Percentiles rank a stretch among this genome's conserved stretches.
Conservation (phyloP, 2,113 vertebrate genomes). For the Anthoscopus minutus region DNA sequence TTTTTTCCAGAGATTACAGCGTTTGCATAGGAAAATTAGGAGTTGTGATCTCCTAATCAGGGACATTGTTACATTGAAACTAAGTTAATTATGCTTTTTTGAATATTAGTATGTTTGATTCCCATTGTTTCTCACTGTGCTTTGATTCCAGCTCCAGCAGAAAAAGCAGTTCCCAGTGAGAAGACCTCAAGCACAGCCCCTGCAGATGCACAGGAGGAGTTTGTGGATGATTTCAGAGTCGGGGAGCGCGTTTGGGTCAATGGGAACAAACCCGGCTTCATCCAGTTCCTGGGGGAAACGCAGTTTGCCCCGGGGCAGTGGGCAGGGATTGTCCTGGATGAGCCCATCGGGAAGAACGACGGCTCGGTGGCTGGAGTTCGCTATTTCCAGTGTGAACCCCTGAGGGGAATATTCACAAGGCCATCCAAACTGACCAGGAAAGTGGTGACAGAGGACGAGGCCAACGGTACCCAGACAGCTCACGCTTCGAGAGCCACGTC, state of each 20-base stretch:
- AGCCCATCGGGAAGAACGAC: slow-evolving; percentile 96
- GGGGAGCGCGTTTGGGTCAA: slow-evolving; percentile 99
- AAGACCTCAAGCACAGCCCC: slow-evolving; percentile 53
- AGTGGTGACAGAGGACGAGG: slow-evolving; percentile 78
- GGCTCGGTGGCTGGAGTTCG: slow-evolving; percentile 93
- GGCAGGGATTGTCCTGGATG: slow-evolving; percentile 95
- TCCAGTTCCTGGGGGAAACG: slow-evolving; percentile 94
- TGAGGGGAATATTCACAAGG: slow-evolving; percentile 92
- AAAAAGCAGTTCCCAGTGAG: slow-evolving; percentile 72
- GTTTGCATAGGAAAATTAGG: not conserved
- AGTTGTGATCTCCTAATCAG: not conserved
- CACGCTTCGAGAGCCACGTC: slow-evolving; percentile 79
- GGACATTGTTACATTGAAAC: not conserved
- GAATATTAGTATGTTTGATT: not conserved
- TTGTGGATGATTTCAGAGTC: slow-evolving; percentile 84
- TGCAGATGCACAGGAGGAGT: slow-evolving; percentile 72
- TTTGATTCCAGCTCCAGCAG: slow-evolving; percentile 61
- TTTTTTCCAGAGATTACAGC: not conserved
- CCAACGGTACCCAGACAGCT: slow-evolving; percentile 79
- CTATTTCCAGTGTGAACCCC: slow-evolving; percentile 93
- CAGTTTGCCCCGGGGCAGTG: slow-evolving; percentile 97
- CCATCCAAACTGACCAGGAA: slow-evolving; percentile 89
- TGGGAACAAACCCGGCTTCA: slow-evolving; percentile 90
- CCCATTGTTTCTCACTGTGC: not conserved
- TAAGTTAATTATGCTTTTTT: not conserved